Conservation (phyloP, 2,888 invertebrate species). For the Congeria kusceri region DNA sequence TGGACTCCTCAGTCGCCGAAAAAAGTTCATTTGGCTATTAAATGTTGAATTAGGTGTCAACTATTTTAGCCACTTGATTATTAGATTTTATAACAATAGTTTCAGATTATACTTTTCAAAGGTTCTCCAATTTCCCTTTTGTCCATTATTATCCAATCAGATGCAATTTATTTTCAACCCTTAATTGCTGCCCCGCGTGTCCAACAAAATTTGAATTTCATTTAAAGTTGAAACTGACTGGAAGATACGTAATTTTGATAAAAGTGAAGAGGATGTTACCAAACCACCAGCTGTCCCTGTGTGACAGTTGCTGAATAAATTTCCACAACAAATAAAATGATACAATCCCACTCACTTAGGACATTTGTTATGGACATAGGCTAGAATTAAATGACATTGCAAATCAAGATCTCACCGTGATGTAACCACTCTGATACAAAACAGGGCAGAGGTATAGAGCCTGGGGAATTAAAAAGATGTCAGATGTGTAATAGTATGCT, state of each 20-base stretch:
- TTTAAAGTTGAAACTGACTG: slow-evolving; percentile 2
- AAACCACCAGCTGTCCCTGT: slow-evolving; percentile 31
- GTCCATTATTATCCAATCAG: slow-evolving; percentile 50
- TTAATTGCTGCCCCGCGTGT: slow-evolving; percentile 5
- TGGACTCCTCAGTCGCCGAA: slow-evolving; percentile 31
- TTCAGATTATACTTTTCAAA: too few species aligned
- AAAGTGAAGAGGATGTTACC: slow-evolving; percentile 22
- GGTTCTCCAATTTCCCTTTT: slow-evolving; percentile 30
- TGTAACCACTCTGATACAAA: slow-evolving; percentile 23
- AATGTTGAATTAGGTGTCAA: too few species aligned
- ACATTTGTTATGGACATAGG: slow-evolving; percentile 26
- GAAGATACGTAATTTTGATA: slow-evolving; percentile 35
- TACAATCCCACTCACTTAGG: slow-evolving; percentile 13
- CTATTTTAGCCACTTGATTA: too few species aligned
- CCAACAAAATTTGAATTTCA: slow-evolving; percentile 8
- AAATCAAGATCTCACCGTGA: slow-evolving; percentile 28
- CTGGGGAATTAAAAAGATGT: slow-evolving; percentile 17
- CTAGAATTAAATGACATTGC: slow-evolving; percentile 42
- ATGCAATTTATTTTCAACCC: slow-evolving; percentile 24
- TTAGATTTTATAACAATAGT: too few species aligned
- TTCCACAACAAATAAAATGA: slow-evolving; percentile 23
- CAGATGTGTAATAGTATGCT: slow-evolving; percentile 17
- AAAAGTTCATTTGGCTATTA: too few species aligned
- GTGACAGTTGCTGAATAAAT: slow-evolving; percentile 28
- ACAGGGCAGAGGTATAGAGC: slow-evolving; percentile 17